These are phyloP conservation scores for Babyrousa celebensis DNA, from an alignment of 2,797 vertebrate genomes.

Conservation along the genomic window DNA sequence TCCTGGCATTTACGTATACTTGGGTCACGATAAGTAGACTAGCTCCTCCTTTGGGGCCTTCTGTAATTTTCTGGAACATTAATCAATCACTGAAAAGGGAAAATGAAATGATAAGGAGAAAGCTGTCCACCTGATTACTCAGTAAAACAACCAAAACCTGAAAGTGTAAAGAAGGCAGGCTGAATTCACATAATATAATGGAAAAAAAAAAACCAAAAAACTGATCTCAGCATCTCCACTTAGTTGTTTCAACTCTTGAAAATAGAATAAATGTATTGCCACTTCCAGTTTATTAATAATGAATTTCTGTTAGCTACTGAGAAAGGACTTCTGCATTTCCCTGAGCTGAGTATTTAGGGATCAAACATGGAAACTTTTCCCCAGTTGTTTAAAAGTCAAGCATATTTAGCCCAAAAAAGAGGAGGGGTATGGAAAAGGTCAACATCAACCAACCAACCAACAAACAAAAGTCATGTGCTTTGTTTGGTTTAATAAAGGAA, in stretches of 20 bases:
- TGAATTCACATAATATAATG: not conserved
- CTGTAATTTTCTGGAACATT: not conserved
- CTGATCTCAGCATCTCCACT: not conserved
- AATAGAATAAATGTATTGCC: slow-evolving; percentile 8
- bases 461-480: not conserved
- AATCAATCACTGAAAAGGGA: not conserved
- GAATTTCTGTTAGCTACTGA: slow-evolving; percentile 60
- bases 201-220: slow-evolving; percentile 22
- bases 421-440: not conserved
- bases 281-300: not conserved
- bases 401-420: not conserved
- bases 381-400: slow-evolving; percentile 58
- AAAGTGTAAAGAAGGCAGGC: not conserved
- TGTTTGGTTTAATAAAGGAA: slow-evolving; percentile 49
- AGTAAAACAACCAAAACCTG: too few species aligned
- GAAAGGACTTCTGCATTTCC: not conserved
- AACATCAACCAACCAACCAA: not conserved
- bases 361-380: slow-evolving; percentile 22
- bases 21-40: not conserved
- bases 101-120: not conserved
- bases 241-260: slow-evolving; percentile 27
- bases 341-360: slow-evolving; percentile 10
- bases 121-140: not conserved
- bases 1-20: not conserved
- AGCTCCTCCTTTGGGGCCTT: not conserved